These are phyloP conservation scores for Berghia stephanieae DNA, from an alignment of 1,140 invertebrate species.

Conservation along the genomic window DNA sequence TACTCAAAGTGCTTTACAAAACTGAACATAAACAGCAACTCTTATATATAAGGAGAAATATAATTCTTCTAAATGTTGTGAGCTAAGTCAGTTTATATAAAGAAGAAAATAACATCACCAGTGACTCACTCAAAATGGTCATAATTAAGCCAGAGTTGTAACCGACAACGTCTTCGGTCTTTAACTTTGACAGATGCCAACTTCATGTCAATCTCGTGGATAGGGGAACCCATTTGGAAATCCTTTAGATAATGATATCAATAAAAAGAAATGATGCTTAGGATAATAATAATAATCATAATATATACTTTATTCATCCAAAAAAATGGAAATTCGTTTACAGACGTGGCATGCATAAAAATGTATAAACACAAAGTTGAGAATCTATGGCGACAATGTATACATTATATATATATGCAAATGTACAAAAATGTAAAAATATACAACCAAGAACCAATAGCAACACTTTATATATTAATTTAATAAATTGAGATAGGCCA, in stretches of 20 bases:
- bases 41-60: background rate
- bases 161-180: slow-evolving; percentile 39
- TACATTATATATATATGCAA: no score
- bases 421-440: no score
- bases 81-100: background rate
- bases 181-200: slow-evolving; percentile 53
- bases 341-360: no score
- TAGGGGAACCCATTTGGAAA: slow-evolving; percentile 51
- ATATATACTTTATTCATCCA: no score
- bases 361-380: no score
- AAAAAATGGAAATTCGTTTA: no score
- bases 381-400: no score
- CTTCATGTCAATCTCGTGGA: slow-evolving; percentile 61
- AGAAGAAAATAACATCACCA: background rate
- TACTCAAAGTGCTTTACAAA: background rate
- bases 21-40: background rate
- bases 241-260: slow-evolving; percentile 45
- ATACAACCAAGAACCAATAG: no score
- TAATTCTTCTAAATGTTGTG: background rate
- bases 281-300: no score
- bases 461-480: no score
- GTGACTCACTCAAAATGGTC: slow-evolving; percentile 53
- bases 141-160: slow-evolving; percentile 59
- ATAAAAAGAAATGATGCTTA: slow-evolving; percentile 20
- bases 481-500: no score